Conservation (phyloP, 2,113 vertebrate genomes). For the Pristiophorus japonicus region DNA sequence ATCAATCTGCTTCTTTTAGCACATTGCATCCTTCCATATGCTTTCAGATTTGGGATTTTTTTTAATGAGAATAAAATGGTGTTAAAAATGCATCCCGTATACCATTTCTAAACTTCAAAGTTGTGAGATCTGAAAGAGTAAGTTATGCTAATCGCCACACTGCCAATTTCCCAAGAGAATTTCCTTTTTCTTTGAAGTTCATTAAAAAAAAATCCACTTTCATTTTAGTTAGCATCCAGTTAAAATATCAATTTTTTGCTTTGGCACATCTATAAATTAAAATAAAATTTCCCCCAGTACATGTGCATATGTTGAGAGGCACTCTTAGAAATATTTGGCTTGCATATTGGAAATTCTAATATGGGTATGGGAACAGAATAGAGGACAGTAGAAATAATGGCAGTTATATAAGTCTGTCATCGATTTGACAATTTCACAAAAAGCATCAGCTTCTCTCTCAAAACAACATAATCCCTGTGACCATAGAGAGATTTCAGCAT, state of each 20-base stretch:
- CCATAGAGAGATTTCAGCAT: background rate
- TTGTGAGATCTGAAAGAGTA: constrained; percentile 26
- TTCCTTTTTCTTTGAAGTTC: constrained; percentile 26
- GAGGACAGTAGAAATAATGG: background rate
- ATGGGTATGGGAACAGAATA: background rate
- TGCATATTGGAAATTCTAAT: background rate
- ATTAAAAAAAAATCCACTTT: constrained; percentile 10
- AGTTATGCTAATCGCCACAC: constrained; percentile 7
- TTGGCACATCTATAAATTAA: background rate
- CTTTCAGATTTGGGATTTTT: background rate
- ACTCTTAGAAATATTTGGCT: background rate
- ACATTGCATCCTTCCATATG: background rate
- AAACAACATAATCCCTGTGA: background rate
- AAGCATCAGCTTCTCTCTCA: background rate
- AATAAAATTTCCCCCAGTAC: background rate
- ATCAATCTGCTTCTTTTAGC: background rate
- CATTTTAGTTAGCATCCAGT: constrained; percentile 2
- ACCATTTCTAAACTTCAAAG: constrained; percentile 21
- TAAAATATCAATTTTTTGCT: constrained; percentile 11
- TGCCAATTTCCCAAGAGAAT: background rate
- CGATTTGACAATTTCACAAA: background rate
- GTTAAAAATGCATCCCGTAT: constrained; percentile 18
- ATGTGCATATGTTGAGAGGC: constrained; percentile 3
- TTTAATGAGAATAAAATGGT: constrained; percentile 28
- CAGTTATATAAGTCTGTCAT: background rate